Evolutionary conservation across 2,797 vertebrate genomes (phyloP), one percentile per base, ranked within the genome.

Genomic region (Diplodus sargus): DNA sequence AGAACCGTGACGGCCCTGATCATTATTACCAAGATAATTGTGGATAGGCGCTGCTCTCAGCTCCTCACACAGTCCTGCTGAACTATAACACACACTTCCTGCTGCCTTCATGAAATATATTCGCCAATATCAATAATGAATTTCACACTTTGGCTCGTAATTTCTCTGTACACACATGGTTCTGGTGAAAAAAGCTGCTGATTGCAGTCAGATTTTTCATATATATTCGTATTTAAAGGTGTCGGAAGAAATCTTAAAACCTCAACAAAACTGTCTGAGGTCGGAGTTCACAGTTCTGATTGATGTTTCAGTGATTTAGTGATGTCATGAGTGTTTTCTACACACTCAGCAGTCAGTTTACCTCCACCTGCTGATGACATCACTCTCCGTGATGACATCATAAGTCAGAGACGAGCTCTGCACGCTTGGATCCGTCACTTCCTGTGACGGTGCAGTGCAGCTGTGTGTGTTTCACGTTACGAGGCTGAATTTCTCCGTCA

Each of bases 351-450:
- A 34, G 34, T 9, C 34, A 9, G 28, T 11, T 60, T 1, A n/a
- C 52, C 15, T 58, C 52, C 16, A 42, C 53, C 28, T 43, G 30
- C 4, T 11, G 43, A 23, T 57, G 58, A 57, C 20, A 2, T 23
- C 65, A 7, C 45, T 13, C 22, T 20, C 5, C 42, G 4, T 3
- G 25, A 49, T 79, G 64, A 69, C 58, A 51, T 77, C 60, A 64
- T 3, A 54, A 6, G 2, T 20, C 5, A 15, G 10, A 49, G 45
- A 25, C 62, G 20, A 39, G 16, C 56, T 28, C 4, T 30, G 14
- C 18, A 0, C 4, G 30, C 20, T 49, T 6, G 3, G 28, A 20
- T 54, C 45, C 16, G 0, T 59, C 70, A 60, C 59, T 69, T 64
- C 58, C 59, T 34, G 51, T 54, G 5, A 6, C 58, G n/a, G 39